phyloP scores from a whole-genome alignment of 2,113 vertebrate genomes.

The Peromyscus maniculatus region DNA sequence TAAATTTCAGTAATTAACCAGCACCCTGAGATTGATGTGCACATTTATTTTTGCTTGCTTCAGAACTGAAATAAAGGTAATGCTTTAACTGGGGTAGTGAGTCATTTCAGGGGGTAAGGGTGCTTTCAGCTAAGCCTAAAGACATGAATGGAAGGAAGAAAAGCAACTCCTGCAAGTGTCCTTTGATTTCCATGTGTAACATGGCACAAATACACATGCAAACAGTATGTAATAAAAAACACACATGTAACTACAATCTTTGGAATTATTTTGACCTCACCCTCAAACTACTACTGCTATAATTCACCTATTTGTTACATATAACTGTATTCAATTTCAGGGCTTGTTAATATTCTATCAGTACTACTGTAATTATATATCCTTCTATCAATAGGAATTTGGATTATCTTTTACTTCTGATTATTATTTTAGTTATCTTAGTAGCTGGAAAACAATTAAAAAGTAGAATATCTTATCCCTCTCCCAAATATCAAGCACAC shows the following conservation, averaged over 20 bases:
- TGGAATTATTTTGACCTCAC: not conserved
- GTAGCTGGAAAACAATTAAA: constrained; percentile 45
- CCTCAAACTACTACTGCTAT: not conserved
- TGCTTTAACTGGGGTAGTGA: not conserved
- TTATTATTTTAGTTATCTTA: constrained; percentile 20
- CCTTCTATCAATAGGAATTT: not conserved
- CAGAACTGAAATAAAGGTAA: not conserved
- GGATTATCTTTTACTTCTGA: not conserved
- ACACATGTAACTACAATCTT: constrained; percentile 1
- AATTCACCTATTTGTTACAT: constrained; percentile 6
- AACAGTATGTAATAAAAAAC: not conserved
- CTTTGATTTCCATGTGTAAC: not conserved
- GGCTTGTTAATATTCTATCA: constrained; percentile 30
- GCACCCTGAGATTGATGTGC: constrained; percentile 1
- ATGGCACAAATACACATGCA: not conserved
- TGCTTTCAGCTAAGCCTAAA: not conserved
- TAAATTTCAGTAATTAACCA: constrained; percentile 55
- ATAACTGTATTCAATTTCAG: constrained; percentile 31
- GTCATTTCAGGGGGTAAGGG: not conserved
- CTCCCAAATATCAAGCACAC: not conserved
- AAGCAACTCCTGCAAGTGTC: not conserved
- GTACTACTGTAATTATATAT: constrained; percentile 30
- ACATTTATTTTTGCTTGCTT: constrained; percentile 27
- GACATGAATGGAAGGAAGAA: not conserved
- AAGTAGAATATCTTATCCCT: not conserved